Evolutionary conservation across 2,113 vertebrate species (phyloP).

Genomic region (Actinemys pallida): DNA sequence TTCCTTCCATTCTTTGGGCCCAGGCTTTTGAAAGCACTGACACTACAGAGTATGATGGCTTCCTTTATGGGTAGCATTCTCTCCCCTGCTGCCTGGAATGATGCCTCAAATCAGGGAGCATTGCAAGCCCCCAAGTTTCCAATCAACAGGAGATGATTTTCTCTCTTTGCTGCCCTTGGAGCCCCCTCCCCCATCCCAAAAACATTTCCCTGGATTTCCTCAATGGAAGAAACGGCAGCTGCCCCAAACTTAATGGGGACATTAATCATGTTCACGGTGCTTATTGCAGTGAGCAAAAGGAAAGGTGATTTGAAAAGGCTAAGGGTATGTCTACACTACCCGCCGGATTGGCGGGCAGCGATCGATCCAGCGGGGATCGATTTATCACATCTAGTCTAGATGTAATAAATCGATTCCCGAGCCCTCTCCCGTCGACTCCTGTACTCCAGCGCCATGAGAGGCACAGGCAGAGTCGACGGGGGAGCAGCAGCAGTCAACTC

Average conservation of each 20-base stretch:
- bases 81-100: background rate
- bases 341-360: too few relatives aligned
- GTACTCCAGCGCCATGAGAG: too few relatives aligned
- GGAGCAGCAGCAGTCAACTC: too few relatives aligned
- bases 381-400: too few relatives aligned
- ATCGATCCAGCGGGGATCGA: too few relatives aligned
- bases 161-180: background rate
- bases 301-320: background rate
- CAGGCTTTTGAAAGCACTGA: background rate
- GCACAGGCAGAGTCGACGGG: too few relatives aligned
- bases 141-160: background rate
- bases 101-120: rapidly evolving
- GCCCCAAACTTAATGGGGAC: background rate
- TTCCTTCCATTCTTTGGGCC: background rate
- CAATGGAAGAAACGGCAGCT: background rate
- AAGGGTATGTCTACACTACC: too few relatives aligned
- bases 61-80: background rate
- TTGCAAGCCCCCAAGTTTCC: background rate
- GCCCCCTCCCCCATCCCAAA: background rate
- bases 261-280: background rate
- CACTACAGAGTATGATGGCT: background rate
- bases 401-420: too few relatives aligned
- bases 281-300: background rate
- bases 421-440: too few relatives aligned
- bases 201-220: background rate